Conservation (phyloP, 92 coral and sea anemone genomes). For the Scolanthus callimorphus region DNA sequence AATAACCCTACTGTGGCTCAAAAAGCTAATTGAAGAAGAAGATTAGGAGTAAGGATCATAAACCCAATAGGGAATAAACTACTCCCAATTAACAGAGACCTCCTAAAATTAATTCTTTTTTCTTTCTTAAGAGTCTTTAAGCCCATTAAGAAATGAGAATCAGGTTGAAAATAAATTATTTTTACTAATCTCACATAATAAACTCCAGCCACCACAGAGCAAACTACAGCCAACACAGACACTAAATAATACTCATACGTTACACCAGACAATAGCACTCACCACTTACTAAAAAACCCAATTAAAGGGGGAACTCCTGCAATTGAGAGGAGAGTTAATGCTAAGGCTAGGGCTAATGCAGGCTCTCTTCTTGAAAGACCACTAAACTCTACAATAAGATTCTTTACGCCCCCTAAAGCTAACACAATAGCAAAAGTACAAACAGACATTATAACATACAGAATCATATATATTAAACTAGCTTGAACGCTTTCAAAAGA, state of each 20-base stretch:
- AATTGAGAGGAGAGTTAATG: constrained; percentile 65
- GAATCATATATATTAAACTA: constrained; percentile 67
- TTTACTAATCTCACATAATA: constrained; percentile 83
- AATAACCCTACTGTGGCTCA: constrained; percentile 65
- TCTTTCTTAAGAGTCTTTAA: no score
- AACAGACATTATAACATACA: constrained; percentile 66
- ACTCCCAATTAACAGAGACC: constrained; percentile 66
- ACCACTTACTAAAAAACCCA: constrained; percentile 82
- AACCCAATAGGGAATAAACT: constrained; percentile 64
- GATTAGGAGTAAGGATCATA: constrained; percentile 56
- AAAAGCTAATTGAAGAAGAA: constrained; percentile 55
- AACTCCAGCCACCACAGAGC: constrained; percentile 79
- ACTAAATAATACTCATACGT: constrained; percentile 52
- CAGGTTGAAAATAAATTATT: constrained; percentile 71
- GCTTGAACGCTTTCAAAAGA: constrained; percentile 80
- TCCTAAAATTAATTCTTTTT: constrained; percentile 63
- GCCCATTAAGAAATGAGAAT: constrained; percentile 50
- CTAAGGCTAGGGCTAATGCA: constrained; percentile 65
- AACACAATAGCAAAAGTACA: constrained; percentile 67
- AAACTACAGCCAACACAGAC: constrained; percentile 69
- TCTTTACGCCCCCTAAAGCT: constrained; percentile 59
- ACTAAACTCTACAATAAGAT: constrained; percentile 71
- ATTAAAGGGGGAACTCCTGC: constrained; percentile 85
- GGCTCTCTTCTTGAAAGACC: constrained; percentile 73
- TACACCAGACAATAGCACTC: constrained; percentile 64